Evolutionary conservation across 2,113 vertebrate genomes (phyloP), one percentile per base, ranked within the genome.

Genomic region (Rhynchopsitta pachyrhyncha): DNA sequence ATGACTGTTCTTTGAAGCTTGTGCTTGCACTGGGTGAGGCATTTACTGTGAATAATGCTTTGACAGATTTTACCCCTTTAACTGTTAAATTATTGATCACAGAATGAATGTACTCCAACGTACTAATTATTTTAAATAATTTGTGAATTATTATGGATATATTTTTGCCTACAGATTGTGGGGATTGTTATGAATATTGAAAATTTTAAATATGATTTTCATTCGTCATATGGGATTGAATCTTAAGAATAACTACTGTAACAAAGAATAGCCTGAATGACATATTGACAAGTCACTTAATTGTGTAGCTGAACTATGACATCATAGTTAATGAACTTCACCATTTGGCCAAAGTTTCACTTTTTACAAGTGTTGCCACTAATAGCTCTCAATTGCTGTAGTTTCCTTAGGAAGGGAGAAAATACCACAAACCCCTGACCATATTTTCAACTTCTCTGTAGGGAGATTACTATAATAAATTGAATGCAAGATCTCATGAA

Each of bases 71-170:
- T 94, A 73, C 69, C 74, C 83, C 52, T 96, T 92, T 91, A 94
- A 93, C 94, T 91, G 47, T 91, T 97, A 89, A 97, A 94, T 96
- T 92, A 97, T 97, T 97, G 93, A 97, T 97, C 95, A 95, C 91
- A 95, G 89, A 91, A 66, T 47, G 66, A 69, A 93, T 85, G 95
- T 84, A 78, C 83, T 96, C 91, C 60, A 79, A 94, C 0, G 18
- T 91, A 66, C 83, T 93, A 95, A 95, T 96, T 97, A 97, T 92
- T 92, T 93, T 71, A 95, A 95, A 82, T 92, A 11, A 92, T 95
- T 95, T 92, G 78, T 91, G 84, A 93, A 91, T 96, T 95, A 95
- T 64, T 95, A 88, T 49, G 86, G 52, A 17, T 93, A 6, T 76
- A 86, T 91, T 89, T 95, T 93, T 95, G 81, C 91, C 86, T 88